Evolutionary conservation across 2,113 vertebrate species (phyloP).

Genomic region (Pteropus alecto): DNA sequence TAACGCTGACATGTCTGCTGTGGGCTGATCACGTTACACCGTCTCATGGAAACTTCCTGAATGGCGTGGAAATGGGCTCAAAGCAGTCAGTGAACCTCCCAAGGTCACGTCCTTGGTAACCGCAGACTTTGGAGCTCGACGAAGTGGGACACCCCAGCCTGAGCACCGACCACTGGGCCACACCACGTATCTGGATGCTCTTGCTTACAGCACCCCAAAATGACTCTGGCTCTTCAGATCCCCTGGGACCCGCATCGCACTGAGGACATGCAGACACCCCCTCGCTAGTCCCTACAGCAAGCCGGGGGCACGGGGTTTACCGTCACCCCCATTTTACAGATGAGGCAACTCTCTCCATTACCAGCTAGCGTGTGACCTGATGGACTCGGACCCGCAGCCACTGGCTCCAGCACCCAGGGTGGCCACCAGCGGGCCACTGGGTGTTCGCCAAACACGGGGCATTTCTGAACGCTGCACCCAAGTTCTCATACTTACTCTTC

Average conservation of each 20-base stretch:
- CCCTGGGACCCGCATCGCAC: fast-evolving
- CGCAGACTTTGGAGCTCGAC: not conserved
- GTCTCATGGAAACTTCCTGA: no score
- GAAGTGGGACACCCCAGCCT: fast-evolving
- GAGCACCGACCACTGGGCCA: not conserved
- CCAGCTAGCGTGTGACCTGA: not conserved
- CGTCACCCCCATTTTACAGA: fast-evolving
- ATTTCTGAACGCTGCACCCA: not conserved
- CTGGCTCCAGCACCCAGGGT: not conserved
- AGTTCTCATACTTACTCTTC: fast-evolving
- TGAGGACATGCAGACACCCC: not conserved
- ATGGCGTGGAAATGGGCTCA: not conserved
- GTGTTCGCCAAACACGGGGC: not conserved
- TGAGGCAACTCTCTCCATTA: not conserved
- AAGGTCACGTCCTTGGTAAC: not conserved
- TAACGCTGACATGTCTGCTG: fast-evolving
- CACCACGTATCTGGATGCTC: not conserved
- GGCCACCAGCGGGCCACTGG: no score
- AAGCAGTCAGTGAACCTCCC: not conserved
- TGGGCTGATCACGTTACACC: no score
- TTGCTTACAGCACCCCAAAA: fast-evolving
- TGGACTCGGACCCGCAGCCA: not conserved
- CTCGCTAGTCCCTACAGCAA: no score
- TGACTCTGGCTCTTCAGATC: not conserved
- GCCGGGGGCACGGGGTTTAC: not conserved